Conservation (phyloP, 2,113 vertebrate species). For the Condylura cristata region DNA sequence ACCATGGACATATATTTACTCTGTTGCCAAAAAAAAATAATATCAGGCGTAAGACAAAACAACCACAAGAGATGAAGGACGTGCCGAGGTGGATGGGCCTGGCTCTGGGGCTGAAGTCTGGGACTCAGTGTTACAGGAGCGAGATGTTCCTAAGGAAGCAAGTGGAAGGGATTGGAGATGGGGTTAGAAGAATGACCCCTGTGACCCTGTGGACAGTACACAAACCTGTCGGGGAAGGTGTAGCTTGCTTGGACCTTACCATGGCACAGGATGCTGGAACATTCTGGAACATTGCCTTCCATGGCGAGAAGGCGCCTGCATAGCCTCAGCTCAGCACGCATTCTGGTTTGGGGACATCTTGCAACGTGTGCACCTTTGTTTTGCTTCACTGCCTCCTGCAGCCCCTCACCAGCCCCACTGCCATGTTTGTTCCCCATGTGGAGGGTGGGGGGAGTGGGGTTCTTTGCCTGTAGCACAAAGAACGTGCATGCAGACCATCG, state of each 20-base stretch:
- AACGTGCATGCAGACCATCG: fast-evolving
- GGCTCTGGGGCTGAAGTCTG: too few relatives aligned
- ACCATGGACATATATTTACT: neutral
- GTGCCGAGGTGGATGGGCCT: neutral
- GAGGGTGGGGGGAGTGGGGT: neutral
- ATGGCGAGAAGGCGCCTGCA: neutral
- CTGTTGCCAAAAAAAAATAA: neutral
- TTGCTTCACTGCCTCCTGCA: neutral
- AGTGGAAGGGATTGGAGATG: neutral
- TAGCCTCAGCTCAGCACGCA: neutral
- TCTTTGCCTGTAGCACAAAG: neutral
- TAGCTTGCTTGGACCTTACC: neutral
- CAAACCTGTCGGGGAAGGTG: neutral
- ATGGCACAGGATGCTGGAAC: neutral
- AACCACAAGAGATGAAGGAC: neutral
- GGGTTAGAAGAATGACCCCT: neutral
- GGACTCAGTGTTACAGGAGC: neutral
- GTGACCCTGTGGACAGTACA: fast-evolving
- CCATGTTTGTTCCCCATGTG: neutral
- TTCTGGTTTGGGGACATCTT: too few relatives aligned
- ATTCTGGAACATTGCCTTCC: neutral
- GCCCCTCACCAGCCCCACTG: neutral
- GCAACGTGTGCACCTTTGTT: neutral
- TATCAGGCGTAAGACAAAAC: neutral
- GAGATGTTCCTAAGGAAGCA: neutral